These are phyloP conservation scores for Dicaeum eximium DNA, from an alignment of 2,113 vertebrate species.

Conservation along the genomic window DNA sequence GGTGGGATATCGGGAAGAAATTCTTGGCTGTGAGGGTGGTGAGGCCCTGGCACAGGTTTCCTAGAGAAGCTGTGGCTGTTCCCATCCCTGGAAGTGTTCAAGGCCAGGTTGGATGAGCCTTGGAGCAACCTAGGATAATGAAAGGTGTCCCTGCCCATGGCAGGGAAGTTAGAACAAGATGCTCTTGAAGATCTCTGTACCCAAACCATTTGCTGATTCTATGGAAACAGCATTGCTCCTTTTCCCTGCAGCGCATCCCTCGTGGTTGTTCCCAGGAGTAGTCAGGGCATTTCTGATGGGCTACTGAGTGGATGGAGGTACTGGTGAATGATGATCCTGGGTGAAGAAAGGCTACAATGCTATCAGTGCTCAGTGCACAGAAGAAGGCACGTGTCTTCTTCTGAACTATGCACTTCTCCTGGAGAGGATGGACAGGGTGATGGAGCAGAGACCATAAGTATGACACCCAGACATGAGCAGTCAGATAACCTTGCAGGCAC, in stretches of 20 bases:
- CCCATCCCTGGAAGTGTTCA: not conserved
- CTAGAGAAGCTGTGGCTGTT: too few relatives aligned
- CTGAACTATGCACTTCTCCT: not conserved
- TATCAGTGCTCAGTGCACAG: rapidly evolving
- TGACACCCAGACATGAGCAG: not conserved
- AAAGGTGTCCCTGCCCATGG: not conserved
- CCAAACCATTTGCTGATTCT: not conserved
- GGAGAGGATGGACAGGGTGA: not conserved
- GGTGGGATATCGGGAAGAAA: too few relatives aligned
- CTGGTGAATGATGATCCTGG: not conserved
- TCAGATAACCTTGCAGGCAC: not conserved
- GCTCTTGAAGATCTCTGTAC: not conserved
- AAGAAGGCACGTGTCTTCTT: not conserved
- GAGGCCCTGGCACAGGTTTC: too few relatives aligned
- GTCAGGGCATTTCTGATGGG: not conserved
- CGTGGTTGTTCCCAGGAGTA: not conserved
- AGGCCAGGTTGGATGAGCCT: not conserved
- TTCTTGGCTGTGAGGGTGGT: too few relatives aligned
- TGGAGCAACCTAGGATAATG: not conserved
- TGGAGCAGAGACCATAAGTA: not conserved
- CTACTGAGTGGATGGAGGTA: not conserved
- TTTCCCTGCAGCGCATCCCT: not conserved
- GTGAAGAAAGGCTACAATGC: not conserved
- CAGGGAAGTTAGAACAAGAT: not conserved
- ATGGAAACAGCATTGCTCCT: not conserved